These are phyloP conservation scores for Diarsia rubi DNA, from an alignment of 2,888 invertebrate genomes.

Conservation along the genomic window DNA sequence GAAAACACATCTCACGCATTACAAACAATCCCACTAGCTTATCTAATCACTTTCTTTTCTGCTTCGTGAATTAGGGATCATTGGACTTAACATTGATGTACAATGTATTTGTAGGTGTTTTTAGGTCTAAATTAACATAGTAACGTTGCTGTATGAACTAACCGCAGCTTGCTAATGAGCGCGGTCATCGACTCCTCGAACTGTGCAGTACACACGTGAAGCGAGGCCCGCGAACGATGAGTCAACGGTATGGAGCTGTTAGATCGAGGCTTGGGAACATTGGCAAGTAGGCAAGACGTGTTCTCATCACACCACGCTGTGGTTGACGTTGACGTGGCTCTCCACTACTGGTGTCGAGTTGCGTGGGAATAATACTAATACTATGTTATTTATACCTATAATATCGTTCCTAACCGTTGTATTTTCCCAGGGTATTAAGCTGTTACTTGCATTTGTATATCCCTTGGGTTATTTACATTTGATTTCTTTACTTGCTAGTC, in stretches of 20 bases:
- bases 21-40: not conserved
- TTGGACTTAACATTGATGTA: constrained; percentile 8
- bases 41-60: constrained; percentile 11
- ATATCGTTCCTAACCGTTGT: not conserved
- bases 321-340: constrained; percentile 33
- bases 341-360: not conserved
- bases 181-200: constrained; percentile 59
- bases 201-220: constrained; percentile 30
- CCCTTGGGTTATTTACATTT: too few species aligned
- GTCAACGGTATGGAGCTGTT: constrained; percentile 20
- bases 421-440: not conserved
- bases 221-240: constrained; percentile 28
- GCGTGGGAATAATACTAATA: constrained; percentile 21
- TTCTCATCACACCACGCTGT: not conserved
- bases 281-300: constrained; percentile 4
- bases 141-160: constrained; percentile 28
- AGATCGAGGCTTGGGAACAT: not conserved
- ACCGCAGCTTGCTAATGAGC: constrained; percentile 44
- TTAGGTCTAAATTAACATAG: constrained; percentile 22
- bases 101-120: not conserved
- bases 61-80: not conserved
- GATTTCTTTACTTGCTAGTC: not conserved
- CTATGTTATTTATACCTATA: not conserved
- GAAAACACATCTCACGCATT: not conserved
- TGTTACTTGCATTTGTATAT: constrained; percentile 15